phyloP scores from a whole-genome alignment of 2,113 vertebrate species.

The Ivindomyrus marchei region DNA sequence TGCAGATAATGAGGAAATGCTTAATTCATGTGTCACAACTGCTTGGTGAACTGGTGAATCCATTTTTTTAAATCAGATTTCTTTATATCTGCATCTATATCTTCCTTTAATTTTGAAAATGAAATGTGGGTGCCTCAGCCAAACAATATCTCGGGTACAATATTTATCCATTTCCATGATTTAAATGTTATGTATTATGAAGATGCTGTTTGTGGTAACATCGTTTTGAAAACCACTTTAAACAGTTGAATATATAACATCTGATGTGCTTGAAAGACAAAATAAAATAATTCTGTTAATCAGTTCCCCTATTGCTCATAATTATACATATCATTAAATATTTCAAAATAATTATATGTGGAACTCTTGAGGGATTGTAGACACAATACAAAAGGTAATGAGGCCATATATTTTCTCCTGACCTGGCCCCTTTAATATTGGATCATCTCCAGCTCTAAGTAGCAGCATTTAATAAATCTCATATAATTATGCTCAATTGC shows the following conservation, averaged over 20 bases:
- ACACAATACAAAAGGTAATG: background rate
- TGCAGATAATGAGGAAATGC: too few species aligned
- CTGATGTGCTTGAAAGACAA: background rate
- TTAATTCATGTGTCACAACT: too few species aligned
- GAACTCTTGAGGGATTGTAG: background rate
- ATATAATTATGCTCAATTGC: background rate
- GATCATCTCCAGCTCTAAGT: background rate
- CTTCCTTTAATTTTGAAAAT: too few species aligned
- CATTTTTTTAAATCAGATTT: too few species aligned
- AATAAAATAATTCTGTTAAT: background rate
- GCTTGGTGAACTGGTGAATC: too few species aligned
- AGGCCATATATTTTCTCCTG: background rate
- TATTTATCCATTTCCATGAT: too few species aligned
- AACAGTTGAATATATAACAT: background rate
- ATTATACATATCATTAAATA: background rate
- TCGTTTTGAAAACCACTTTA: background rate
- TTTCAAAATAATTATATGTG: background rate
- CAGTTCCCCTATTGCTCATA: background rate
- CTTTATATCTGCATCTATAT: too few species aligned
- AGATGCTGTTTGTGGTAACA: too few species aligned
- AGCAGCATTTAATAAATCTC: background rate
- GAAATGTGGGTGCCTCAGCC: too few species aligned
- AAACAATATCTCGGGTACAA: too few species aligned
- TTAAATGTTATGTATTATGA: too few species aligned
- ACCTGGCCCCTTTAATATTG: background rate